phyloP scores from a whole-genome alignment of 2,797 vertebrate species.

The Enteromius mattozi region DNA sequence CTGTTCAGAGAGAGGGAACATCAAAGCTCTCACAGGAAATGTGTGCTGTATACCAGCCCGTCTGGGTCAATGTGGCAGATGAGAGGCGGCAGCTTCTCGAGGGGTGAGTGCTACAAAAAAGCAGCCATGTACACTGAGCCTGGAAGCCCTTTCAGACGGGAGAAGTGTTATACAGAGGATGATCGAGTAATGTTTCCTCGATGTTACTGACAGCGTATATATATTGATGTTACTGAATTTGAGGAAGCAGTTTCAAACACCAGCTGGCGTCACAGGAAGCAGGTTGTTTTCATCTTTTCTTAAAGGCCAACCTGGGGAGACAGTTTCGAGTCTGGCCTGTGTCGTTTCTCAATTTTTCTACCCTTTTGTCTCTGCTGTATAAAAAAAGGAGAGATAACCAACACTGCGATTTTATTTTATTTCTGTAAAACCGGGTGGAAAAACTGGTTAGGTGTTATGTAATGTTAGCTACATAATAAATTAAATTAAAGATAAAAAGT shows the following conservation, averaged over 20 bases:
- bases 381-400: neutral
- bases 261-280: neutral
- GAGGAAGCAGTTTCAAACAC: neutral
- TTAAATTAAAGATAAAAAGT: too few species aligned
- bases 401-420: neutral
- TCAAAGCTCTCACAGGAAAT: constrained; percentile 19
- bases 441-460: too few species aligned
- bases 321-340: neutral
- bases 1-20: constrained; percentile 13
- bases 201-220: neutral
- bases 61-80: constrained; percentile 27
- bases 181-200: neutral
- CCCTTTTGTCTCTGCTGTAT: neutral
- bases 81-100: constrained; percentile 19
- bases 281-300: neutral
- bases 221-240: neutral
- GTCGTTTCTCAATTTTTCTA: too few species aligned
- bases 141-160: neutral
- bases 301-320: neutral
- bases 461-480: too few species aligned
- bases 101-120: constrained; percentile 26
- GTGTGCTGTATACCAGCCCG: constrained; percentile 13
- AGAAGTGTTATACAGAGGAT: neutral
- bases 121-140: neutral
- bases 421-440: neutral